Evolutionary conservation across 2,797 vertebrate genomes (phyloP), one percentile per base, ranked within the genome.

Genomic region (Clarias platycephalus): DNA sequence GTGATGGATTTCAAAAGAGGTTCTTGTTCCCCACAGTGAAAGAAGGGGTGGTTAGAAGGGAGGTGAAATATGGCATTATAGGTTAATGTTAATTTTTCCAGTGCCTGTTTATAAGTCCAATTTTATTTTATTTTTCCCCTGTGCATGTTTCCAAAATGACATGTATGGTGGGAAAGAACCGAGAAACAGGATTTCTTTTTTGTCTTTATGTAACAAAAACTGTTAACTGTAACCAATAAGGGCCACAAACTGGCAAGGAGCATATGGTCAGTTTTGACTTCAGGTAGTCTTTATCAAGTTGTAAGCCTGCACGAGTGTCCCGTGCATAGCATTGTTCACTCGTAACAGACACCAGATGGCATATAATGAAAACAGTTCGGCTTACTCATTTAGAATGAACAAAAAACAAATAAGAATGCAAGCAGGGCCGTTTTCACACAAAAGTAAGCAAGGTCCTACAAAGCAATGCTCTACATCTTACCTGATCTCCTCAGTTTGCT

Each of bases 401-500:
- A 70, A 12, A 76, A 53, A 26, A 75, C 5, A 40, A 66, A 40
- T 3, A 28, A 22, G 40, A 44, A 20, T 26, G 80, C 15, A 75
- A 66, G 55, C 16, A 67, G 24, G 16, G 78, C 18, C 1, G 9
- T 67, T 67, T 28, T 67, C 16, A 66, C n/a, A 53, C 40, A 66
- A 24, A 9, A 66, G 8, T 31, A 53, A 71, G 40, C n/a, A 66
- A 55, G 13, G 40, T 66, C 44, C 40, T 66, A 31, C 0, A 44
- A 16, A 64, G 58, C 81, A 44, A 81, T 24, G 16, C 72, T n/a
- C 37, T 64, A 74, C 82, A 68, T 87, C 97, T 97, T 97, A 99
- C 98, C 97, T 98, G 95, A 92, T 90, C 88, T 98, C 97, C 88
- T 98, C 97, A 31, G 93, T 79, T 84, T 93, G 94, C 94, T 86